phyloP scores from a whole-genome alignment of 1,140 invertebrate species.

The Maniola jurtina region DNA sequence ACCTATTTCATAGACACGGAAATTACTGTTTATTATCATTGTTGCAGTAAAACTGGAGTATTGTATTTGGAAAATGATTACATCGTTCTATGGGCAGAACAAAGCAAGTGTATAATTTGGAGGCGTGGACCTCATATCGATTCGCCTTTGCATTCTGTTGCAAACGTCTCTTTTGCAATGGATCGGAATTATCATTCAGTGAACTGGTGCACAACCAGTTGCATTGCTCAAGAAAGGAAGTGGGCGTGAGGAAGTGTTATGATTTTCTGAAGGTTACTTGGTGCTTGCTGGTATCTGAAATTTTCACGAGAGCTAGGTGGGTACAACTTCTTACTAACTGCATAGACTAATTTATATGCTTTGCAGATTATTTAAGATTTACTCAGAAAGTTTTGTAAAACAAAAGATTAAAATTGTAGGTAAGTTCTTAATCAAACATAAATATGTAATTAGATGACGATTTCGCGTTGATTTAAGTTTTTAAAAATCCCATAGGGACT shows the following conservation, averaged over 20 bases:
- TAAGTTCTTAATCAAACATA: too few species aligned
- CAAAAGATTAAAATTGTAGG: too few species aligned
- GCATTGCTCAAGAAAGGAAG: conserved; percentile 62
- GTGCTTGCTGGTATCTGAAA: neutral
- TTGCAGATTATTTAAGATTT: too few species aligned
- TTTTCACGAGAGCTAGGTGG: neutral
- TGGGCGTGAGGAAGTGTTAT: conserved; percentile 63
- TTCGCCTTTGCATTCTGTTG: conserved; percentile 64
- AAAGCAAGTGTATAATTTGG: conserved; percentile 65
- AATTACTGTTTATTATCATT: neutral
- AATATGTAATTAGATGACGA: too few species aligned
- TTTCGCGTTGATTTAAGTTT: too few species aligned
- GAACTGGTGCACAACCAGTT: conserved; percentile 71
- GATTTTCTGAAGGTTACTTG: conserved; percentile 21
- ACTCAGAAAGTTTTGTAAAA: too few species aligned
- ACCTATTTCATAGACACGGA: too few species aligned
- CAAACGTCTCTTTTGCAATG: conserved; percentile 65
- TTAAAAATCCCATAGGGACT: too few species aligned
- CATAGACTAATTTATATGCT: too few species aligned
- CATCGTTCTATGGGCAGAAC: conserved; percentile 37
- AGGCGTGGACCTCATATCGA: conserved; percentile 68
- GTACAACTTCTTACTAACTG: neutral
- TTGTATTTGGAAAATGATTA: conserved; percentile 23
- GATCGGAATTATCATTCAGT: conserved; percentile 73
- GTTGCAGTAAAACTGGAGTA: conserved; percentile 14